phyloP scores from a whole-genome alignment of 2,888 invertebrate genomes.

The Apoda limacodes region DNA sequence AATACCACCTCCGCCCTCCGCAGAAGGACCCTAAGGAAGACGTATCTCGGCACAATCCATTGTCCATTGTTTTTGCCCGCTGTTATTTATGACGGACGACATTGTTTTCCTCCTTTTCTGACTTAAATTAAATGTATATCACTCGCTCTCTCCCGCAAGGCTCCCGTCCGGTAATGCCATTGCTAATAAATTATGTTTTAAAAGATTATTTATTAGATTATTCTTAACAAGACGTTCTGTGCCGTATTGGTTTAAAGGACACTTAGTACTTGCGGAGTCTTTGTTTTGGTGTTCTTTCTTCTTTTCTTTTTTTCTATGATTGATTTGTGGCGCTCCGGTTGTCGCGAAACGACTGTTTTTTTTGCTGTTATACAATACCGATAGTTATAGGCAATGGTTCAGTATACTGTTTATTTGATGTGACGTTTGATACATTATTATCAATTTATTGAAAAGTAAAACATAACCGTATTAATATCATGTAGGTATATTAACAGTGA shows the following conservation, averaged over 20 bases:
- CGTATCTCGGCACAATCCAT: conserved; percentile 64
- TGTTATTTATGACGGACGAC: conserved; percentile 66
- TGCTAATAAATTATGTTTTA: conserved; percentile 62
- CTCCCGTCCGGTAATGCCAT: conserved; percentile 60
- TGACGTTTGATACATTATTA: too few relatives aligned
- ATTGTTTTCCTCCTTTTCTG: conserved; percentile 36
- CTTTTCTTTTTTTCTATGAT: conserved; percentile 36
- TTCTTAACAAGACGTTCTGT: conserved; percentile 58
- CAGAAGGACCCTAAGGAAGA: conserved; percentile 52
- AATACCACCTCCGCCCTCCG: conserved; percentile 20
- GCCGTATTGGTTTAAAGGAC: conserved; percentile 61
- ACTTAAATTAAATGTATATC: conserved; percentile 19
- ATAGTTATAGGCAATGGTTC: too few relatives aligned
- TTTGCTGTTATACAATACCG: too few relatives aligned
- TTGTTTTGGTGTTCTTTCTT: conserved; percentile 24
- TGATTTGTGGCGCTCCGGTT: conserved; percentile 44
- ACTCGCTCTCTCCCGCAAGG: conserved; percentile 36
- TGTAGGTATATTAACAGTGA: too few relatives aligned
- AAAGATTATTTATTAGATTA: conserved; percentile 69
- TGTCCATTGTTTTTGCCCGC: conserved; percentile 68
- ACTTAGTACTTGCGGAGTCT: conserved; percentile 28
- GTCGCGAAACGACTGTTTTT: conserved; percentile 4
- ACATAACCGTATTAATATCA: too few relatives aligned
- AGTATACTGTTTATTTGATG: too few relatives aligned
- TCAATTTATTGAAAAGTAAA: too few relatives aligned